Evolutionary conservation across 2,888 invertebrate species (phyloP), one percentile per base, ranked within the genome.

Genomic region (Eupithecia vulgata): DNA sequence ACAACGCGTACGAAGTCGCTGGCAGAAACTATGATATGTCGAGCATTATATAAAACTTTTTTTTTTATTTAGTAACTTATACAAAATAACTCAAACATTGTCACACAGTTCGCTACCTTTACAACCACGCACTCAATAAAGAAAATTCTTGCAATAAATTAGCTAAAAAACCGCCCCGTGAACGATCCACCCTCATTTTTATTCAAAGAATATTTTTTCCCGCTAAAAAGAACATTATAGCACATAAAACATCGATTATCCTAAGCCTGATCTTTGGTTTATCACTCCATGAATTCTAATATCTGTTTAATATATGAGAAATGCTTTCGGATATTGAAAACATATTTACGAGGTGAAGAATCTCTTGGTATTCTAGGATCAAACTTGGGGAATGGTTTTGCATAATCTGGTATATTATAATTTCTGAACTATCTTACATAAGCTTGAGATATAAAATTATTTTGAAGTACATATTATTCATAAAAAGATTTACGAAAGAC

Each of bases 281-380:
- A 89, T 85, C 81, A 81, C 84, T 76, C 79, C 83, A 86, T 87
- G 85, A 88, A 88, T 88, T 83, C 76, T 84, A 88, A 88, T 86
- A 79, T 73, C 70, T 77, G 79, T 80, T 83, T 86, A 85, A 87
- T 83, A 79, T 79, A 78, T 76, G 76, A 77, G 73, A 78, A 79
- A 75, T 73, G 74, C 72, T 75, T 67, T 70, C 13, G 72, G 65
- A 75, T 72, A 75, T 75, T 75, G 75, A 75, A 75, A 70, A 72
- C 70, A 68, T 75, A 75, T 75, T 75, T 73, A 75, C 65, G 75
- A 73, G 67, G 67, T 48, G 37, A 37, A 34, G 74, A 74, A 48
- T 13, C 52, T 52, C 52, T 66, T 66, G 25, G 25, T 42, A 66
- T 42, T 40, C 64, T 64, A 64, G 17, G 61, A 34, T 61, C 30